Conservation (phyloP, 37 sponge, comb jelly and placozoan genomes). For the Amphimedon queenslandica region DNA sequence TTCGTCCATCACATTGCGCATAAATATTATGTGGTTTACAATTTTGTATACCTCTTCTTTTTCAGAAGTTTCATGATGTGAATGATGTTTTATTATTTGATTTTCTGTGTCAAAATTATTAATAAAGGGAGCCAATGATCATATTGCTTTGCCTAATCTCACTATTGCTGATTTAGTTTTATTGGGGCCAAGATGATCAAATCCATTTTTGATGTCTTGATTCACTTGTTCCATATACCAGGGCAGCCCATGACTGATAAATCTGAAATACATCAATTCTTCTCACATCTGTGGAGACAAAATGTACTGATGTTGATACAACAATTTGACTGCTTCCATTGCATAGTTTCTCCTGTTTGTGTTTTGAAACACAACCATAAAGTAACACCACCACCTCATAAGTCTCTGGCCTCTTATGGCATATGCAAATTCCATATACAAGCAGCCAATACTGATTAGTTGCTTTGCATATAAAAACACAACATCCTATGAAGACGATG, state of each 20-base stretch:
- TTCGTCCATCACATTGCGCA: no score
- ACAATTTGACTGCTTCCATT: conserved; percentile 5
- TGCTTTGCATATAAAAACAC: conserved; percentile 13
- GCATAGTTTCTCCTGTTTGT: conserved; percentile 24
- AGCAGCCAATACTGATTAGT: conserved; percentile 15
- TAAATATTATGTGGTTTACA: no score
- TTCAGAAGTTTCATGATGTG: no score
- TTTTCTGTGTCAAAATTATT: no score
- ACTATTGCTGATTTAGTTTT: no score
- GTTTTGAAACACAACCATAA: conserved; percentile 16
- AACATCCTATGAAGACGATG: conserved; percentile 12
- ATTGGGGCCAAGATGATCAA: conserved; percentile 4
- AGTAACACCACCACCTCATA: conserved; percentile 10
- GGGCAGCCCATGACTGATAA: conserved; percentile 9
- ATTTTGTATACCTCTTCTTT: no score
- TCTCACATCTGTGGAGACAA: not conserved
- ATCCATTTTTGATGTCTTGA: not conserved
- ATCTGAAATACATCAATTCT: conserved; percentile 18
- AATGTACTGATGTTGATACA: no score
- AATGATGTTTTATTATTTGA: no score
- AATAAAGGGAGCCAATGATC: no score
- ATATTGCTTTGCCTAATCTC: no score
- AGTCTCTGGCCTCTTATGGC: conserved; percentile 32
- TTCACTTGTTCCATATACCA: conserved; percentile 36
- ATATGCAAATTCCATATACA: conserved; percentile 38